These are phyloP conservation scores for Pristionchus maxplancki DNA, from an alignment of 2,888 invertebrate species.

Conservation along the genomic window DNA sequence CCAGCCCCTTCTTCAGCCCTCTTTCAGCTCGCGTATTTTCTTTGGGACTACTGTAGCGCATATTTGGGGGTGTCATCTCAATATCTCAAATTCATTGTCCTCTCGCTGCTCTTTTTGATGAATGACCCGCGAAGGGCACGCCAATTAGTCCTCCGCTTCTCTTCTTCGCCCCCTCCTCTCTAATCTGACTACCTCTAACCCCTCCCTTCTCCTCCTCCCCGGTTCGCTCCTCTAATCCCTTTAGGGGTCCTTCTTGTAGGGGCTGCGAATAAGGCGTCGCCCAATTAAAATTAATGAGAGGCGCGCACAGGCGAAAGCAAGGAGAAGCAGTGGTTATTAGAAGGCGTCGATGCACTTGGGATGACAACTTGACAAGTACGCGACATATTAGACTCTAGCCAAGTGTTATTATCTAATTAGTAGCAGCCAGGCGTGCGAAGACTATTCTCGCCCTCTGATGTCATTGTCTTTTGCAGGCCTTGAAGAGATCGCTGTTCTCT, in stretches of 20 bases:
- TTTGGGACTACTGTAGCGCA: neutral
- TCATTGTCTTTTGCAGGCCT: constrained; percentile 30
- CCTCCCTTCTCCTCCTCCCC: neutral
- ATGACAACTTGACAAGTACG: neutral
- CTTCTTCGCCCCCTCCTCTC: constrained; percentile 7
- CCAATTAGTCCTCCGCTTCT: neutral
- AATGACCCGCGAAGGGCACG: neutral
- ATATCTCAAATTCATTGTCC: neutral
- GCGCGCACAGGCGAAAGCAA: neutral
- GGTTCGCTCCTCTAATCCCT: neutral
- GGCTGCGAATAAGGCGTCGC: neutral
- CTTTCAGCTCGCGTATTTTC: neutral
- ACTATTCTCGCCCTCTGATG: neutral
- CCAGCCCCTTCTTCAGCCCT: neutral
- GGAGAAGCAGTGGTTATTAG: neutral
- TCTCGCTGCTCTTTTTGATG: neutral
- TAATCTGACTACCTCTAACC: constrained; percentile 40
- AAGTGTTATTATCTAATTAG: neutral
- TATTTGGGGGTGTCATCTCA: neutral
- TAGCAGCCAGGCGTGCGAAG: neutral
- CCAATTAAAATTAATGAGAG: constrained; percentile 53
- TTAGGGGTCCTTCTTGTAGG: constrained; percentile 3
- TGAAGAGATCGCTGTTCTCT: constrained; percentile 25
- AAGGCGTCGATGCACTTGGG: neutral
- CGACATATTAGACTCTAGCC: neutral